Base-by-base conservation (phyloP, 2,888 invertebrate species). In the Micropterix aruncella region DNA sequence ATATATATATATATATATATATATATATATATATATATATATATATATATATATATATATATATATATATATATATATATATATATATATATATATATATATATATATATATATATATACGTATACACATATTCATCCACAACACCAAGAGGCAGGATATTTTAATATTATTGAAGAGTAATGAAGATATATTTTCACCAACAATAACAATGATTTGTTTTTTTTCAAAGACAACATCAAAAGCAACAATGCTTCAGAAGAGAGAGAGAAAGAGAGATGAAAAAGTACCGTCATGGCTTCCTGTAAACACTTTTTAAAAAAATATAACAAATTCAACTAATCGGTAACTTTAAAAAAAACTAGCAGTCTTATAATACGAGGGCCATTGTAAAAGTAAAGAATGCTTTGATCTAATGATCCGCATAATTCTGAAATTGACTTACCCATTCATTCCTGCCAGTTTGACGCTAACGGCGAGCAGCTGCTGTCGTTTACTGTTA, bases 51-150 rank as follows among this genome's bases (percentile, higher is more conserved):
- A 27, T 27, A 27, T 27, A 27, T 27, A 27, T 27, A 27, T 27
- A 27, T 27, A 12, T 27, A 27, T 27, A 27, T 27, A 27, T n/a
- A 27, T 27, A 27, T 27, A 27, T 27, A 27, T 27, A 16, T 14
- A 38, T 14, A 38, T 38, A 38, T 16, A 14, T 38, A 38, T 14
- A 14, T 9, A 38, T 14, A 38, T 38, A 38, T 38, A 38, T 38
- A 14, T 38, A 38, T 38, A 14, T 38, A 38, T 38, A 14, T 38
- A 38, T 38, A 38, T 38, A 38, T 38, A 38, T 38, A 38, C 14
- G 38, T 9, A 38, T 38, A 27, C 12, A 7, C 12, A 27, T 27
- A 27, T 27, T 27, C 27, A 27, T 27, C 12, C 27, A 27, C 27
- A 27, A 27, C 27, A 27, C 12, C 27, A 12, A 27, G 27, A 27